Base-by-base conservation (phyloP, 2,797 vertebrate species). In the Phaenicophaeus curvirostris region DNA sequence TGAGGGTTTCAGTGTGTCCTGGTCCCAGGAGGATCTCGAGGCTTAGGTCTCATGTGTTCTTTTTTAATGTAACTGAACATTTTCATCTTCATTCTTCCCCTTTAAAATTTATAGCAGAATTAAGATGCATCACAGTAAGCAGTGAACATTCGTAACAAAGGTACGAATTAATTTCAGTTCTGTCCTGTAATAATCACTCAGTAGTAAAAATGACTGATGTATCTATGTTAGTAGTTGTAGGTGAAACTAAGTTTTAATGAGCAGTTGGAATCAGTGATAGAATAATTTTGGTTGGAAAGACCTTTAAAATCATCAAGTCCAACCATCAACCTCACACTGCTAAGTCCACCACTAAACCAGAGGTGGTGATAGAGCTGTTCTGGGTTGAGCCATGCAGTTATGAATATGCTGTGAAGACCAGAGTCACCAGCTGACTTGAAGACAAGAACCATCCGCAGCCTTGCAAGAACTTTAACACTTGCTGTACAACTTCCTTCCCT, bases 401-500 rank as follows among this genome's bases (percentile, higher is more conserved):
- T 0, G 2, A 41, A 14, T 14, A 3, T 0, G 0, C 16, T 37
- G 9, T 51, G 46, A 24, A 23, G 30, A 30, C 14, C 8, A n/a
- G 53, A 9, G 8, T 2, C 39, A 39, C 39, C 39, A 9, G 13
- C 39, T 79, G 46, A n/a, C 15, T 30, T 42, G 35, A 28, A 61
- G 87, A 42, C 30, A 25, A 28, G 37, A 68, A 7, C 33, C 30
- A 21, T 35, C 37, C 10, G 20, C 53, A 78, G 24, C 21, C n/a
- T 71, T 57, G 39, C 2, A 9, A 31, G 44, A 82, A 10, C 61
- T 80, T 27, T 20, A 57, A 2, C 9, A 1, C 6, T 41, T 61
- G 1, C 0, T 66, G 1, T 33, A 51, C 28, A 50, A 21, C 31
- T 30, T 41, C 35, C 35, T 42, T 39, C 24, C 35, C 35, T 74